Evolutionary conservation across 2,888 invertebrate genomes (phyloP).

Genomic region (Rhingia campestris): DNA sequence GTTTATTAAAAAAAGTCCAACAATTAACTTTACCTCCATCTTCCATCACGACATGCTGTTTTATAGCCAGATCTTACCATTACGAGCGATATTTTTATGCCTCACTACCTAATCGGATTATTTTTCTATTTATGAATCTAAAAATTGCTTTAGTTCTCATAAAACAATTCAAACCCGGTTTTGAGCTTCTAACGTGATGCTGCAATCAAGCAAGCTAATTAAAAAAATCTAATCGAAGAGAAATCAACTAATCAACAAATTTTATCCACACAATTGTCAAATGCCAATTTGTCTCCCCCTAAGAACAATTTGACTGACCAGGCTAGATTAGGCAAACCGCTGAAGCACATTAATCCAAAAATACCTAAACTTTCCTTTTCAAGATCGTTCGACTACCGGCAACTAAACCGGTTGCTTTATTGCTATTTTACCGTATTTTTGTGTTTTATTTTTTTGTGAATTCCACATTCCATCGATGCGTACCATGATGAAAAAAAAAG

Average conservation of each 20-base stretch:
- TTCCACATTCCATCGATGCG: slow-evolving; percentile 18
- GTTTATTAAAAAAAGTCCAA: too few relatives aligned
- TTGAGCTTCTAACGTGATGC: background rate
- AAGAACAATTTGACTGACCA: slow-evolving; percentile 7
- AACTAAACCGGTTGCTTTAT: slow-evolving; percentile 44
- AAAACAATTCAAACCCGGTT: background rate
- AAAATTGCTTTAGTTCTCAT: background rate
- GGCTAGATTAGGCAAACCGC: slow-evolving; percentile 12
- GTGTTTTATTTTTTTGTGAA: slow-evolving; percentile 13
- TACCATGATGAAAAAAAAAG: slow-evolving; percentile 10
- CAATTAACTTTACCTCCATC: too few relatives aligned
- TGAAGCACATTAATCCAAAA: background rate
- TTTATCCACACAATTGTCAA: background rate
- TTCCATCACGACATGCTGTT: too few relatives aligned
- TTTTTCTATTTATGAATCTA: background rate
- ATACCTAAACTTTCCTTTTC: slow-evolving; percentile 41
- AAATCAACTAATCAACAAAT: slow-evolving; percentile 7
- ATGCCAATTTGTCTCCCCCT: slow-evolving; percentile 12
- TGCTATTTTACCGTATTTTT: background rate
- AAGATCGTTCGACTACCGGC: background rate
- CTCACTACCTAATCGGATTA: background rate
- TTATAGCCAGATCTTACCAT: background rate
- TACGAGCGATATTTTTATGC: background rate
- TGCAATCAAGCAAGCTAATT: slow-evolving; percentile 15
- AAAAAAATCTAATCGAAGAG: slow-evolving; percentile 32